Conservation (phyloP, 2,888 invertebrate genomes). For the Heterodera filipjevi region DNA sequence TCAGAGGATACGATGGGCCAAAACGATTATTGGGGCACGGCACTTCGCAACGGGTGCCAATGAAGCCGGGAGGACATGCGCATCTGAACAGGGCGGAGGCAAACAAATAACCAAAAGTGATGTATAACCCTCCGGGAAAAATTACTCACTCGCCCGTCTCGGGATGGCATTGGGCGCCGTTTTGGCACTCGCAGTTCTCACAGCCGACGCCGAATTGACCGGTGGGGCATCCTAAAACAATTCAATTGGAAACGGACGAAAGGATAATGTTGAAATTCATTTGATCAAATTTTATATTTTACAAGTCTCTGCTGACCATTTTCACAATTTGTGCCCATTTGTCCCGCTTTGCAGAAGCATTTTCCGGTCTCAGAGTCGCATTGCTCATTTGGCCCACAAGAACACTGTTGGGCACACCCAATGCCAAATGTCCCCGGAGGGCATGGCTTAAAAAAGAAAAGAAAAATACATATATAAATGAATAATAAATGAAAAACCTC, state of each 20-base stretch:
- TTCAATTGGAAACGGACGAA: neutral
- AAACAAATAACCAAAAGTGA: neutral
- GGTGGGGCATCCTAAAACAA: conserved; percentile 62
- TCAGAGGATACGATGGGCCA: conserved; percentile 53
- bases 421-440: conserved; percentile 54
- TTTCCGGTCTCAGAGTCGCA: conserved; percentile 65
- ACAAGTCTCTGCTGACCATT: conserved; percentile 26
- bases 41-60: conserved; percentile 66
- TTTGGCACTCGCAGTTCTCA: conserved; percentile 53
- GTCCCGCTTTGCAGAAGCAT: conserved; percentile 47
- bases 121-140: conserved; percentile 37
- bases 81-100: neutral
- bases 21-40: conserved; percentile 55
- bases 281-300: neutral
- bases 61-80: conserved; percentile 39
- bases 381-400: conserved; percentile 65
- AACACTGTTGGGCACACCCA: conserved; percentile 54
- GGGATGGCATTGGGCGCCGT: conserved; percentile 60
- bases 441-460: conserved; percentile 40
- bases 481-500: conserved; percentile 9
- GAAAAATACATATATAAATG: neutral
- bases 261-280: neutral
- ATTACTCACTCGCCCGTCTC: conserved; percentile 62
- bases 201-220: conserved; percentile 71
- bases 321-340: conserved; percentile 49